phyloP scores from a whole-genome alignment of 1,140 invertebrate species.

The Tyrophagus putrescentiae region DNA sequence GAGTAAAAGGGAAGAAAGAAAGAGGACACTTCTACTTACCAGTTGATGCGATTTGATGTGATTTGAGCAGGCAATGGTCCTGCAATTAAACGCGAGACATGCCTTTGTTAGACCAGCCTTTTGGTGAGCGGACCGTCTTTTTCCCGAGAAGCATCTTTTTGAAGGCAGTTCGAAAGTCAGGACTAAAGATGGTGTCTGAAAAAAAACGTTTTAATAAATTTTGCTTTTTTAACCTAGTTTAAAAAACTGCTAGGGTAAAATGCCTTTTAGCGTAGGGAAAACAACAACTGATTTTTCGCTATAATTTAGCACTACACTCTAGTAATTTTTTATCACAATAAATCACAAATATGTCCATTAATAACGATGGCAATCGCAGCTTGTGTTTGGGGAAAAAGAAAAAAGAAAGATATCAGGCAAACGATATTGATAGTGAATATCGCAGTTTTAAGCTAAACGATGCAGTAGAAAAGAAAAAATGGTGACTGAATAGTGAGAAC shows the following conservation, averaged over 20 bases:
- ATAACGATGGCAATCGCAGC: too few relatives aligned
- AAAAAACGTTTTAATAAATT: neutral
- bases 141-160: slow-evolving; percentile 23
- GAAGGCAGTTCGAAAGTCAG: slow-evolving; percentile 28
- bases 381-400: too few relatives aligned
- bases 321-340: neutral
- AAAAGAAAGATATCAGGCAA: too few relatives aligned
- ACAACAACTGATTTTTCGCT: neutral
- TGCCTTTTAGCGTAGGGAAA: neutral
- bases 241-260: neutral
- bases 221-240: neutral
- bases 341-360: too few relatives aligned
- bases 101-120: neutral
- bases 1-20: too few relatives aligned
- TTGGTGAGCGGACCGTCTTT: neutral
- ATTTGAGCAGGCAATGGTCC: neutral
- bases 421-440: too few relatives aligned
- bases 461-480: too few relatives aligned
- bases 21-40: too few relatives aligned
- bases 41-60: neutral
- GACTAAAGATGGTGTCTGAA: slow-evolving; percentile 45
- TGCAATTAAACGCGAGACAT: slow-evolving; percentile 1
- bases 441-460: too few relatives aligned
- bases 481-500: too few relatives aligned
- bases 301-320: neutral